phyloP scores from a whole-genome alignment of 2,797 vertebrate species.

The Pangasius larnaudii region DNA sequence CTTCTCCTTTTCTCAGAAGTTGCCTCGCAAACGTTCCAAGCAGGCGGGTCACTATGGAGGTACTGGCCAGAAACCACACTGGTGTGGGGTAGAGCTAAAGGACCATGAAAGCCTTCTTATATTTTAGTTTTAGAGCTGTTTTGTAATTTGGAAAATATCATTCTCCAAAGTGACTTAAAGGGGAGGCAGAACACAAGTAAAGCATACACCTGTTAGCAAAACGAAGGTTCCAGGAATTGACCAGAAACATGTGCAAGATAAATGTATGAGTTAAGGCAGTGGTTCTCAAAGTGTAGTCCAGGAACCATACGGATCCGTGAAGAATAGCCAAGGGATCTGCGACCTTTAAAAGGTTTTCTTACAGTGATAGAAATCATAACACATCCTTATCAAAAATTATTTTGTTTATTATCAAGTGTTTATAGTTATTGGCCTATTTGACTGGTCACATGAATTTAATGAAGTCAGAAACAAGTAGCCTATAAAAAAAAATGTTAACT shows the following conservation, averaged over 20 bases:
- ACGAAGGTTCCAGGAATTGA: background rate
- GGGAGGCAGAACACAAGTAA: background rate
- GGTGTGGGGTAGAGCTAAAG: background rate
- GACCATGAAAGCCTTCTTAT: background rate
- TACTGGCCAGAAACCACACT: conserved; percentile 33
- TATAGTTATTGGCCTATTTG: background rate
- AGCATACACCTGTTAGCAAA: background rate
- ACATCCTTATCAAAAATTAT: background rate
- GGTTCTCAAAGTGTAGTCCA: background rate
- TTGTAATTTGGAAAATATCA: background rate
- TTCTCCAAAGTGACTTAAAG: background rate
- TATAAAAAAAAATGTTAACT: background rate
- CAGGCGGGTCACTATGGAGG: conserved; percentile 16
- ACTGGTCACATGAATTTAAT: background rate
- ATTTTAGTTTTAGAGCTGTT: background rate
- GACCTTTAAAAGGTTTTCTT: background rate
- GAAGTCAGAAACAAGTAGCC: background rate
- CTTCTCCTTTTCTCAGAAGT: conserved; percentile 59
- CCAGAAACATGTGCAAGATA: background rate
- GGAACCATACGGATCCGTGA: background rate
- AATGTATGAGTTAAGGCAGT: background rate
- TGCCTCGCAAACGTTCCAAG: conserved; percentile 6
- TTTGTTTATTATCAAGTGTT: background rate
- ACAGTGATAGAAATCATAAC: background rate
- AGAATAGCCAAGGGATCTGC: background rate